Percentiles rank a stretch among this genome's conserved stretches.
These are phyloP conservation scores for Myiozetetes cayanensis DNA, from an alignment of 2,113 vertebrate genomes.

Conservation along the genomic window DNA sequence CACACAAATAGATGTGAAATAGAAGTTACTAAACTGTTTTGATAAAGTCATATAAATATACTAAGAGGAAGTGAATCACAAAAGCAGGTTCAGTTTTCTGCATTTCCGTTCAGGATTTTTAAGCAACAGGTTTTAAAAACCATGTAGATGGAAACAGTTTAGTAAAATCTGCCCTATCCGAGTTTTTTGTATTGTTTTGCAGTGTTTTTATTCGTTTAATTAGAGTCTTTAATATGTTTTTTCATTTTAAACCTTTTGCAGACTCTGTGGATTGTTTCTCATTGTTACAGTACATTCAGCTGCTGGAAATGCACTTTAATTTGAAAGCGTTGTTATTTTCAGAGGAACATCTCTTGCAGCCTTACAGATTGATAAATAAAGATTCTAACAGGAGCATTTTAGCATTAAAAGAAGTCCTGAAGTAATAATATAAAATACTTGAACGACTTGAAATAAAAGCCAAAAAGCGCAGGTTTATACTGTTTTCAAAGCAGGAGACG, in stretches of 20 bases:
- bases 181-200: not conserved
- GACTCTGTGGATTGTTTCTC: not conserved
- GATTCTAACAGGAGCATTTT: not conserved
- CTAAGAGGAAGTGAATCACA: not conserved
- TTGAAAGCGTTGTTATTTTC: not conserved
- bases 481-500: not conserved
- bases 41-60: not conserved
- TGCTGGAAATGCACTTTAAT: not conserved
- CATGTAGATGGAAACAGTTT: not conserved
- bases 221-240: not conserved
- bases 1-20: not conserved
- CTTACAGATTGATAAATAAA: not conserved
- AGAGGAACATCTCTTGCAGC: not conserved
- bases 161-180: not conserved
- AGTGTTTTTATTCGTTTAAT: not conserved
- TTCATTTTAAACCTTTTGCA: not conserved
- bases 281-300: not conserved
- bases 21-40: not conserved
- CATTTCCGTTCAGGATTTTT: not conserved
- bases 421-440: not conserved
- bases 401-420: not conserved
- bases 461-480: not conserved
- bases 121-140: not conserved
- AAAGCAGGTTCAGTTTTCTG: not conserved
- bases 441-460: not conserved